These are phyloP conservation scores for Pterocles orientalis DNA, from an alignment of 2,113 vertebrate species.

Conservation along the genomic window DNA sequence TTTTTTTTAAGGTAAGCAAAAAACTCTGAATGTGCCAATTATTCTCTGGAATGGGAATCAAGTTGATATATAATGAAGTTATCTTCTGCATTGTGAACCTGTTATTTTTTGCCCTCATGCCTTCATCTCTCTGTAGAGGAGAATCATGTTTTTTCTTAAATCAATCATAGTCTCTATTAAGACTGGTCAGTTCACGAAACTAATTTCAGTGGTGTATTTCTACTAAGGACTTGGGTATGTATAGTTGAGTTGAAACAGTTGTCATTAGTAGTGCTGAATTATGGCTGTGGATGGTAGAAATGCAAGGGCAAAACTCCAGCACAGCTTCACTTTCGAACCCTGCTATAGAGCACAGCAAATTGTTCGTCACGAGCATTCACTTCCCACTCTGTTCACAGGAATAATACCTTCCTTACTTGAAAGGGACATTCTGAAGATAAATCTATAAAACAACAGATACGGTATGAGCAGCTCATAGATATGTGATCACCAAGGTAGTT, in stretches of 20 bases:
- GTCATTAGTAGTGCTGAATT: background rate
- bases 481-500: background rate
- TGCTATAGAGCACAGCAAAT: background rate
- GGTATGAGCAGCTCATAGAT: background rate
- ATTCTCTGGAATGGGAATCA: background rate
- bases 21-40: background rate
- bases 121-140: background rate
- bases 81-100: background rate
- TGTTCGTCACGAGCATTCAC: background rate
- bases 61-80: background rate
- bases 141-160: background rate
- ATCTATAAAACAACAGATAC: background rate
- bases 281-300: background rate
- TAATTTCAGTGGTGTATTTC: background rate
- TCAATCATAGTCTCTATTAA: background rate
- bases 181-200: background rate
- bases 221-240: background rate
- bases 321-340: background rate
- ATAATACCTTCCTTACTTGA: background rate
- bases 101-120: background rate
- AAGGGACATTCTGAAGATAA: background rate
- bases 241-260: background rate
- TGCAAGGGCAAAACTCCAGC: background rate
- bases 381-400: background rate
- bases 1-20: background rate